These are phyloP conservation scores for Athalia cordata DNA, from an alignment of 2,888 invertebrate genomes.

Conservation along the genomic window DNA sequence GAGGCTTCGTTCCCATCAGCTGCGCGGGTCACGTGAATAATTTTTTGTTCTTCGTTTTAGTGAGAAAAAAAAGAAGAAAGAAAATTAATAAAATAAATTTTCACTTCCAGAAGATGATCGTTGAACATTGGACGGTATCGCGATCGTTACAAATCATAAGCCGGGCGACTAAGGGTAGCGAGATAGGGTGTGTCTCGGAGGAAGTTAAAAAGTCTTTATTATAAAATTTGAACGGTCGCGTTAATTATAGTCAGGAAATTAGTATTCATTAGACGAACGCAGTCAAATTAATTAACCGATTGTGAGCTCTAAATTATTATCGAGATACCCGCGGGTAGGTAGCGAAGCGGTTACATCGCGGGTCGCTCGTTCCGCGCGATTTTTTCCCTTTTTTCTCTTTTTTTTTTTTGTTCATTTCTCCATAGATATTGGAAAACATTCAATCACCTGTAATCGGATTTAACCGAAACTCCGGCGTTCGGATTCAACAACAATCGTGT, in stretches of 20 bases:
- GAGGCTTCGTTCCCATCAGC: neutral
- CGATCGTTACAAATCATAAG: no score
- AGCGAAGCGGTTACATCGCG: neutral
- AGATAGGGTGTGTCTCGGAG: neutral
- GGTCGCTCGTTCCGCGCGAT: no score
- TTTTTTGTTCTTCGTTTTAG: neutral
- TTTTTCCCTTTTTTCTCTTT: no score
- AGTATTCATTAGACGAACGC: conserved; percentile 1
- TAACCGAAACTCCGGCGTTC: no score
- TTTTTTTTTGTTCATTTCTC: no score
- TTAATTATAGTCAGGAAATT: neutral
- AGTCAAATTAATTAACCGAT: conserved; percentile 9
- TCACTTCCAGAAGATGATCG: no score
- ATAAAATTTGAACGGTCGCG: neutral
- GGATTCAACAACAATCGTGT: no score
- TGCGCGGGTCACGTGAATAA: neutral
- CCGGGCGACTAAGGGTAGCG: no score
- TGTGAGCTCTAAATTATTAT: neutral
- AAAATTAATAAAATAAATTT: neutral
- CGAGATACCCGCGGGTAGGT: neutral
- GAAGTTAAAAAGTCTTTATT: neutral
- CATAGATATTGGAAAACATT: no score
- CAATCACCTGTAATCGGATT: no score
- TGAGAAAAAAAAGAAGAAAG: neutral
- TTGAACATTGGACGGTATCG: no score